Conservation (phyloP, 2,797 vertebrate species). For the Scolopax bukidnonensis region DNA sequence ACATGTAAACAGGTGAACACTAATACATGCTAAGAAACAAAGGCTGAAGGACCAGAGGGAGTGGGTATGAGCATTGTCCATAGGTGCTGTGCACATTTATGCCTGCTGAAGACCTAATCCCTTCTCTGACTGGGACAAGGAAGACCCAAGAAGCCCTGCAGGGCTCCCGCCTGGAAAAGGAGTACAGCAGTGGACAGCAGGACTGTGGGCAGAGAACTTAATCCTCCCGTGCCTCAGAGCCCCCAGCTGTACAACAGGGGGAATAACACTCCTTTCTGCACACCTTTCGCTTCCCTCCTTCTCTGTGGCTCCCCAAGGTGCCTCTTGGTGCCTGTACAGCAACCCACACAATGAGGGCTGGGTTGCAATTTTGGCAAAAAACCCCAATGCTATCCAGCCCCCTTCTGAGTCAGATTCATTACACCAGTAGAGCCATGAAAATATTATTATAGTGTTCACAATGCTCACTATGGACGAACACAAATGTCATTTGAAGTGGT, state of each 20-base stretch:
- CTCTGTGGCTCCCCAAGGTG: not conserved
- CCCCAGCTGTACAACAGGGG: not conserved
- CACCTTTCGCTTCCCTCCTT: not conserved
- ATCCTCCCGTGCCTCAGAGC: conserved; percentile 9
- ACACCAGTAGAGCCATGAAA: not conserved
- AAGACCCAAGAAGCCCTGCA: not conserved
- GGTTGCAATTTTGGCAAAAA: not conserved
- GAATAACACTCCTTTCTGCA: not conserved
- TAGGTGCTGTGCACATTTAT: not conserved
- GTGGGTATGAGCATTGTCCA: not conserved
- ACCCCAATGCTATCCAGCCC: not conserved
- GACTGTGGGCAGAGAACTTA: not conserved
- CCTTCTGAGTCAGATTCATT: not conserved
- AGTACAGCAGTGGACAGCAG: not conserved
- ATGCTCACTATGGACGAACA: accelerated
- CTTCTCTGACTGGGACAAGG: not conserved
- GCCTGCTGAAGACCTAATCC: not conserved
- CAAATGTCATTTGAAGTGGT: accelerated
- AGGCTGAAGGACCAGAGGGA: not conserved
- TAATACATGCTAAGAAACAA: not conserved
- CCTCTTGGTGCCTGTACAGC: not conserved
- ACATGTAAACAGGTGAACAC: accelerated
- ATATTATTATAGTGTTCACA: accelerated
- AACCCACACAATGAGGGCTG: accelerated
- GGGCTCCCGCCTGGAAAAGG: not conserved